Evolutionary conservation across 2,888 invertebrate species (phyloP), one percentile per base, ranked within the genome.

Genomic region (Drosophila mercatorum): DNA sequence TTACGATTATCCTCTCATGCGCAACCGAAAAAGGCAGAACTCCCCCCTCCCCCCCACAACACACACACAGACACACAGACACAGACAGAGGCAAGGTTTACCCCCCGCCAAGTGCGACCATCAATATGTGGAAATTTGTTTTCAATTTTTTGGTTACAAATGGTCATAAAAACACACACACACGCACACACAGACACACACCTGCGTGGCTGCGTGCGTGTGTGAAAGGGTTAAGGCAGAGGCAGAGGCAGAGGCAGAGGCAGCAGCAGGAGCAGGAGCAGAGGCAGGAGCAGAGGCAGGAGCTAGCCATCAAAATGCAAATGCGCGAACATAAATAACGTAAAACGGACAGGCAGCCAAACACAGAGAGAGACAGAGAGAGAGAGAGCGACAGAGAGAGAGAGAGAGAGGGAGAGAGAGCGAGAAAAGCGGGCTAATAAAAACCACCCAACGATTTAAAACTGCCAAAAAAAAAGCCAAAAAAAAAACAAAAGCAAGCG

Each of bases 251-350:
- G 44, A 11, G 51, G 44, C 41, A 14, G 46, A 1, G 1, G 28
- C 28, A 28, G 47, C 1, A 2, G 28, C 47, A 14, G 47, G 40
- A n/a, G n/a, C n/a, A n/a, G n/a, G 0, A 5, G 43, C 43, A 22
- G 43, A 0, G 46, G 36, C 46, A 36, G 41, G n/a, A 55, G 61
- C 44, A 59, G 36, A 14, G 44, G 44, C 49, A 34, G 52, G 52
- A 46, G 46, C 46, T 69, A 81, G 75, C 83, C 84, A 82, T 80
- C 80, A 84, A 89, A 83, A 87, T 90, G 90, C 90, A 90, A 90
- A 90, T 90, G 87, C 79, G 88, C 79, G 75, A 78, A 80, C 83
- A 87, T 89, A 87, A 87, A 88, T 88, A 83, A 88, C 79, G 79
- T 72, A 73, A 60, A 79, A 66, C 62, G 76, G 70, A 82, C 83